phyloP scores from a whole-genome alignment of 2,797 vertebrate species.

The Nasua narica region DNA sequence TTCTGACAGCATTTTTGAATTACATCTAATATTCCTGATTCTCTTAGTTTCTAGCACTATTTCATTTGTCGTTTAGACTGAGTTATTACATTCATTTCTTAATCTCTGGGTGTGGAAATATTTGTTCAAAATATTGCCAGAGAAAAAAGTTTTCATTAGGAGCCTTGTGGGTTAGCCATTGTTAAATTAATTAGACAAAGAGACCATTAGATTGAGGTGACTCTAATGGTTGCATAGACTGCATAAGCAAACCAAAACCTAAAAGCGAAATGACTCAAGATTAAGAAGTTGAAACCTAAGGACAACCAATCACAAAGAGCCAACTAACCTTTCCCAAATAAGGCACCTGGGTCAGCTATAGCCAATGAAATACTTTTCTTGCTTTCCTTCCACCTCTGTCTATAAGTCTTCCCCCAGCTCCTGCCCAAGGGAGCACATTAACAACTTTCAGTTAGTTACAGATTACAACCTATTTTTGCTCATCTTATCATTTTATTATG shows the following conservation, averaged over 20 bases:
- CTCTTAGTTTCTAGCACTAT: background rate
- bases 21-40: background rate
- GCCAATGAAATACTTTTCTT: background rate
- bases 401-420: background rate
- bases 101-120: background rate
- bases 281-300: background rate
- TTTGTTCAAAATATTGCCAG: background rate
- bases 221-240: background rate
- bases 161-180: background rate
- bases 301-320: background rate
- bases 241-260: background rate
- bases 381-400: background rate
- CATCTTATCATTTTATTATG: background rate
- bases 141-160: background rate
- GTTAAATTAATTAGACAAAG: background rate
- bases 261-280: background rate
- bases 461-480: background rate
- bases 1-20: background rate
- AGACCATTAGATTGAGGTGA: background rate
- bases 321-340: background rate
- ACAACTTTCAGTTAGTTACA: background rate
- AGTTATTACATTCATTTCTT: background rate
- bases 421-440: background rate
- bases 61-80: background rate
- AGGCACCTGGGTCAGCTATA: background rate